Conservation (phyloP, 2,888 invertebrate species). For the Mystacides longicornis region DNA sequence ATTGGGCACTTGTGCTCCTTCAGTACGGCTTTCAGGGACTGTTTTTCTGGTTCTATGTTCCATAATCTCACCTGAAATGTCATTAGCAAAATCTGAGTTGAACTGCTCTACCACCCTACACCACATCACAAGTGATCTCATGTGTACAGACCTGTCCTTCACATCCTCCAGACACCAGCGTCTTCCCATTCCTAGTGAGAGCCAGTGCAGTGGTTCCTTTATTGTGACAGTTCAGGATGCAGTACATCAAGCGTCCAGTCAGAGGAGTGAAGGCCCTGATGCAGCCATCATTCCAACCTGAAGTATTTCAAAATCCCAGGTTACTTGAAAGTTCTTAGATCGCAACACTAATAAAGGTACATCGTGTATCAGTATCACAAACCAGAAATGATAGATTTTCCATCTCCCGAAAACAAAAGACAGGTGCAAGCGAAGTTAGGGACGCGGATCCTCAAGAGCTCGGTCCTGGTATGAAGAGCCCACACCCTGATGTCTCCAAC, state of each 20-base stretch:
- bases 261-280: slow-evolving; percentile 78
- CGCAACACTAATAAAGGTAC: no score
- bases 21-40: slow-evolving; percentile 63
- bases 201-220: slow-evolving; percentile 82
- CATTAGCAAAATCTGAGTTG: background rate
- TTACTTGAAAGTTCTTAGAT: no score
- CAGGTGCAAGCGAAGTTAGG: slow-evolving; percentile 83
- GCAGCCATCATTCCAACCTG: slow-evolving; percentile 76
- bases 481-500: slow-evolving; percentile 81
- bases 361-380: no score
- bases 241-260: slow-evolving; percentile 71
- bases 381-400: slow-evolving; percentile 73
- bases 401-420: slow-evolving; percentile 70
- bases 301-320: no score
- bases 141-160: slow-evolving; percentile 70
- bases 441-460: slow-evolving; percentile 74
- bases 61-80: slow-evolving; percentile 60
- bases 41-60: slow-evolving; percentile 61
- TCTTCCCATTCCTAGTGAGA: slow-evolving; percentile 59
- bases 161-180: slow-evolving; percentile 81
- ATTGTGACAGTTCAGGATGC: slow-evolving; percentile 82
- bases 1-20: slow-evolving; percentile 90
- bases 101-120: background rate
- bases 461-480: slow-evolving; percentile 67
- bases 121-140: background rate